Base-by-base conservation (phyloP, 2,113 vertebrate genomes). In the Sialia sialis region DNA sequence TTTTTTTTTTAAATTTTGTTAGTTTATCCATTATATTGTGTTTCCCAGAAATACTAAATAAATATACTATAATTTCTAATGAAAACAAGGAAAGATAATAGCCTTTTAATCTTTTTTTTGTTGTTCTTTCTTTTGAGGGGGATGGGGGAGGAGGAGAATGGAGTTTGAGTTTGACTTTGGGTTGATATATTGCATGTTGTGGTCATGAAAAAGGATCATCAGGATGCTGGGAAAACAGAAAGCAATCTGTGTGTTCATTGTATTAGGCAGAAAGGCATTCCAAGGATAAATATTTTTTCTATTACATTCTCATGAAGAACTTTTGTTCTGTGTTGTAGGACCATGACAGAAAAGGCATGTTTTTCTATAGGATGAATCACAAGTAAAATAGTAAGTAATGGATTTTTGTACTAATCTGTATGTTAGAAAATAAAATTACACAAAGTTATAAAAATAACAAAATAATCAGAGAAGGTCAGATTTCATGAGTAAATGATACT, bases 81-180 rank as follows among this genome's bases (percentile, higher is more conserved):
- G 87, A 64, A 91, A 69, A 89, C 15, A 70, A 49, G 2, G 52
- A 30, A 94, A 83, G 4, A n/a, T 32, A 74, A 39, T 5, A 60
- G 10, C 3, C 38, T 84, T 52, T 63, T 29, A 52, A 84, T 3
- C 29, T 73, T 39, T 39, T 51, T 30, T 25, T 18, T 79, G n/a
- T n/a, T n/a, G n/a, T 26, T 17, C 11, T 27, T 26, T 26, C 23
- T 52, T 70, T 36, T 55, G 38, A 9, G 4, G 4, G 5, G 2
- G 2, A 16, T 0, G 1, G 3, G 4, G 25, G 2, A 9, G 36
- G 13, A 14, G 15, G 4, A 23, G 13, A 27, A 23, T 32, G 11
- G 12, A 5, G 8, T 11, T 93, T 94, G 12, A 5, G 8, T 11
- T 93, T 94, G 29, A 66, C 14, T 88, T 89, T 20, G 25, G 9